phyloP scores from a whole-genome alignment of 2,888 invertebrate species.

The Caenorhabditis sulstoni region DNA sequence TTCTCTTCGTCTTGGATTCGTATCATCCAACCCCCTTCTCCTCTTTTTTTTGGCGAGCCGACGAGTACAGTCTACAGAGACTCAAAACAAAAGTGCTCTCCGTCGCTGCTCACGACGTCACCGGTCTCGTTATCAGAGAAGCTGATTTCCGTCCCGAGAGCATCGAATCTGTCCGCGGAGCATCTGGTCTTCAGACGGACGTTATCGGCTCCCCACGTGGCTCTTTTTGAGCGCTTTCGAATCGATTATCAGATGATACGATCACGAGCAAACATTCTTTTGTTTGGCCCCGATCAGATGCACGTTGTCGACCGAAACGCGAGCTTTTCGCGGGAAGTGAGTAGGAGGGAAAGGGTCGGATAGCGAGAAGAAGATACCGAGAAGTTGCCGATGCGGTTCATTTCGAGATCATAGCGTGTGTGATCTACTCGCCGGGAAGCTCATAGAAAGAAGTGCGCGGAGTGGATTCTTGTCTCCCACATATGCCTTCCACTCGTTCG shows the following conservation, averaged over 20 bases:
- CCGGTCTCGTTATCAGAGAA: slow-evolving; percentile 35
- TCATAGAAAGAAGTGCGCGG: not conserved
- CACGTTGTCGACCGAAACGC: slow-evolving; percentile 21
- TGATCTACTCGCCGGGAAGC: slow-evolving; percentile 4
- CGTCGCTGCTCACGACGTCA: slow-evolving; percentile 34
- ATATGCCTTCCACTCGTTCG: slow-evolving; percentile 14
- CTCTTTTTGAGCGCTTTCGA: slow-evolving; percentile 13
- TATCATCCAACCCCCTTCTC: not conserved
- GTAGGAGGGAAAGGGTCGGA: not conserved
- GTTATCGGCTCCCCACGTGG: slow-evolving; percentile 44
- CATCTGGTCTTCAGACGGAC: slow-evolving; percentile 34
- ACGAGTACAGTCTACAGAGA: slow-evolving; percentile 29
- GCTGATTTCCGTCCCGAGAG: not conserved
- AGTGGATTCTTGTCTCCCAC: not conserved
- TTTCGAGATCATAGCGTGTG: too few relatives aligned
- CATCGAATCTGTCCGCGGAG: not conserved
- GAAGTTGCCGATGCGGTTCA: too few relatives aligned
- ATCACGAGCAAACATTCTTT: slow-evolving; percentile 43
- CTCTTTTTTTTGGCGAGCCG: slow-evolving; percentile 2
- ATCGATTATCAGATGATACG: slow-evolving; percentile 44
- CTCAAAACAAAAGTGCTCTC: slow-evolving; percentile 39
- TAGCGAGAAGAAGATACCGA: not conserved
- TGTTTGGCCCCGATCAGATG: slow-evolving; percentile 31
- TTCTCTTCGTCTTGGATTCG: slow-evolving; percentile 9
- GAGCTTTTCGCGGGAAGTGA: not conserved